Base-by-base conservation (phyloP, 2,113 vertebrate species). In the Phalacrocorax brasilianus region DNA sequence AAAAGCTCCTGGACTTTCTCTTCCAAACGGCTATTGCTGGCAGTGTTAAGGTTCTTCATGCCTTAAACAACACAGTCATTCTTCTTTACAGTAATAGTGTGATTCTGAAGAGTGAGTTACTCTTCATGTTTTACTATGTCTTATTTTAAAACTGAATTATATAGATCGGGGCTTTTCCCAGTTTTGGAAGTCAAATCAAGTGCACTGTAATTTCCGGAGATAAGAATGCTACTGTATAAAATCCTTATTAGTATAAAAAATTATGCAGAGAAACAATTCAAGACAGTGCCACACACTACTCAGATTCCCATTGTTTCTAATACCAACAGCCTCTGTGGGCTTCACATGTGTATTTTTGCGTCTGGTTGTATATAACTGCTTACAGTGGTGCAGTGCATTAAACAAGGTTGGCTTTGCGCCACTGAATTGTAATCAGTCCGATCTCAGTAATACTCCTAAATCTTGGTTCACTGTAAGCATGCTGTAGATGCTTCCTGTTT, bases 391-490 rank as follows among this genome's bases (percentile, higher is more conserved):
- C 33, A 11, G 27, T 32, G 53, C 58, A 11, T n/a, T 85, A 58
- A 84, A 8, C 53, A 58, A 47, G 53, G 89, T 35, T 85, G 81
- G 87, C 87, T 95, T 88, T 87, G 72, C 82, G 85, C 62, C 0
- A 5, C 80, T 79, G 83, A 85, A 38, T 45, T 91, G 91, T 73
- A 65, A 59, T 85, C 82, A 80, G 68, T 44, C 52, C 0, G 0
- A 28, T 88, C 85, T 79, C 33, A n/a, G 76, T 89, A 83, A 90
- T 91, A 63, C 80, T 91, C 88, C 74, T 88, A 45, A 92, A 62
- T 67, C 47, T 62, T 82, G 61, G 26, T 55, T 89, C 5, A 0
- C 84, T 77, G 49, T 89, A 83, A 92, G 85, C 89, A 89, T 65
- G 9, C 77, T 83, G 11, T 83, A 67, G 89, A 91, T 91, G 56